These are phyloP conservation scores for Uropsilus gracilis DNA, from an alignment of 2,113 vertebrate species.

Conservation along the genomic window DNA sequence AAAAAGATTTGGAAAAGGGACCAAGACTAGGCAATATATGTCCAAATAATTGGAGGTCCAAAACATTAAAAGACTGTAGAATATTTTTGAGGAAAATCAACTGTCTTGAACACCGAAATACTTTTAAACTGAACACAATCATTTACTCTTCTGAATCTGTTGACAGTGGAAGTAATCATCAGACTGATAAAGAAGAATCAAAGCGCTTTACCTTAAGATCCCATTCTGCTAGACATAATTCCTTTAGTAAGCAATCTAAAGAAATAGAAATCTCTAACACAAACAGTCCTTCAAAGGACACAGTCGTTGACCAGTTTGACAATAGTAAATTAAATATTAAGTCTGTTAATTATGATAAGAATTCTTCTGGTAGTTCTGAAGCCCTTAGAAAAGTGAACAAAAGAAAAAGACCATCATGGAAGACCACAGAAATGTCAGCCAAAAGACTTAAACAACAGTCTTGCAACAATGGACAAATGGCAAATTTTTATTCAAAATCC, in stretches of 20 bases:
- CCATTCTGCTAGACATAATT: constrained; percentile 80
- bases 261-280: constrained; percentile 77
- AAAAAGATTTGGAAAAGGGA: constrained; percentile 80
- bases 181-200: constrained; percentile 78
- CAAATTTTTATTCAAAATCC: constrained; percentile 92
- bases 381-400: constrained; percentile 86
- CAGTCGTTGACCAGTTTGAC: constrained; percentile 73
- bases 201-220: constrained; percentile 84
- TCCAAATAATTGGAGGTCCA: constrained; percentile 90
- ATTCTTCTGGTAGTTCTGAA: constrained; percentile 80
- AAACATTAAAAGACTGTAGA: constrained; percentile 94
- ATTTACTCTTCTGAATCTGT: constrained; percentile 83
- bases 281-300: constrained; percentile 77
- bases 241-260: constrained; percentile 75
- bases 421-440: constrained; percentile 87
- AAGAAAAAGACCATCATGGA: constrained; percentile 87
- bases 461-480: constrained; percentile 90
- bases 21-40: constrained; percentile 85
- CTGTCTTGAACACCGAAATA: constrained; percentile 88
- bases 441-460: constrained; percentile 92
- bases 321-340: constrained; percentile 80
- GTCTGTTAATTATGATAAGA: constrained; percentile 75
- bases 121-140: constrained; percentile 83
- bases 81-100: constrained; percentile 97
- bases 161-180: constrained; percentile 74